Conservation (phyloP, 2,797 vertebrate genomes). For the Erpetoichthys calabaricus region DNA sequence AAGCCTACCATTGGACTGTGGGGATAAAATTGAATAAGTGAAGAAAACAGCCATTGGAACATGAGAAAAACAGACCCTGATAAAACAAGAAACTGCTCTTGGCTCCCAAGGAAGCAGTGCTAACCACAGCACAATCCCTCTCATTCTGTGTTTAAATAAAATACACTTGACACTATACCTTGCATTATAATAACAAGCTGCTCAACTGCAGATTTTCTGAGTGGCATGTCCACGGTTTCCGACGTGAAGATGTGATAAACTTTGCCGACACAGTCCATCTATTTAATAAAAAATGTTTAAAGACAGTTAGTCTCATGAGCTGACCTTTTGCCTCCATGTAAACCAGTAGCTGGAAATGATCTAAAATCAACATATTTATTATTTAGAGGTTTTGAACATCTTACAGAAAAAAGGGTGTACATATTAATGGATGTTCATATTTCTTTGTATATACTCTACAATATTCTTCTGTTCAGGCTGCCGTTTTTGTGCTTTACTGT, state of each 20-base stretch:
- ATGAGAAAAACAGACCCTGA: too few species aligned
- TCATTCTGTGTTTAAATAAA: too few species aligned
- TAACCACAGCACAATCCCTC: too few species aligned
- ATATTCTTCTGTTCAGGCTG: not conserved
- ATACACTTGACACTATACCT: constrained; percentile 46
- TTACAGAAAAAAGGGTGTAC: not conserved
- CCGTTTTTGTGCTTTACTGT: too few species aligned
- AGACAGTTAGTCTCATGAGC: not conserved
- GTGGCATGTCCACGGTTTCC: constrained; percentile 60
- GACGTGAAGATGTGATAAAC: constrained; percentile 71
- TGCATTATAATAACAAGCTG: constrained; percentile 81
- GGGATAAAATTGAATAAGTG: too few species aligned
- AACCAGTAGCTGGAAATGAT: too few species aligned
- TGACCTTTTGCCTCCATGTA: too few species aligned
- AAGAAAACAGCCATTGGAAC: too few species aligned
- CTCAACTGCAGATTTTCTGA: constrained; percentile 78
- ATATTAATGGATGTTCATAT: not conserved
- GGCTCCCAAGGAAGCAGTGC: too few species aligned
- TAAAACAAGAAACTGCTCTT: too few species aligned
- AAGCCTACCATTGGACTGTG: too few species aligned
- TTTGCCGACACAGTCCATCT: constrained; percentile 81
- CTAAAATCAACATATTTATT: constrained; percentile 20
- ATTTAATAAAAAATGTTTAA: not conserved
- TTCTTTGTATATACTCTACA: constrained; percentile 11
- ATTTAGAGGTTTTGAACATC: not conserved